Evolutionary conservation across 2,797 vertebrate genomes (phyloP).

Genomic region (Melanotaenia nigrans): DNA sequence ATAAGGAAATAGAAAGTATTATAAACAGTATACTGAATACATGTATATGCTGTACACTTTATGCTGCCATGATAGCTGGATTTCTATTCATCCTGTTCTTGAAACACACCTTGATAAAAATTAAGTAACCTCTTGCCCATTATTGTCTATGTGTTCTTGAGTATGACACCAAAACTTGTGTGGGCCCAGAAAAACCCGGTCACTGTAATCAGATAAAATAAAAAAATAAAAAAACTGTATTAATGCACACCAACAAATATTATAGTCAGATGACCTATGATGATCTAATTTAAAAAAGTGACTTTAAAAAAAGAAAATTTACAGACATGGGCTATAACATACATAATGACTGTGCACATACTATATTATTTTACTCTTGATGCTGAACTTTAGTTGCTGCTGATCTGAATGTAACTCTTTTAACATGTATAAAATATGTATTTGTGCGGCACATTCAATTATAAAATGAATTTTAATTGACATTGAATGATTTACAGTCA

Average conservation of each 20-base stretch:
- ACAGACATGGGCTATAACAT: no score
- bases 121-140: background rate
- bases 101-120: background rate
- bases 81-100: constrained; percentile 1
- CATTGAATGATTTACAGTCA: background rate
- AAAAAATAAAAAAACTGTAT: no score
- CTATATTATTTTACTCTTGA: no score
- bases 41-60: background rate
- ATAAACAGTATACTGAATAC: background rate
- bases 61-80: background rate
- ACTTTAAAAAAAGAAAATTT: no score
- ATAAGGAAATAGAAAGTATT: background rate
- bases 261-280: no score
- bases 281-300: no score
- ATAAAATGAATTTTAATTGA: background rate
- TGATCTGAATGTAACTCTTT: background rate
- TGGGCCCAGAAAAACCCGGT: no score
- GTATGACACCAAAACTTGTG: background rate
- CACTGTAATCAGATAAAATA: no score
- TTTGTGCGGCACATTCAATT: background rate
- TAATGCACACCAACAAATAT: no score
- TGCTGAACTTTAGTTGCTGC: background rate
- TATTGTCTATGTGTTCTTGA: background rate
- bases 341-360: no score
- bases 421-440: background rate